Evolutionary conservation across 2,113 vertebrate species (phyloP), one percentile per base, ranked within the genome.

Genomic region (Centropristis striata): DNA sequence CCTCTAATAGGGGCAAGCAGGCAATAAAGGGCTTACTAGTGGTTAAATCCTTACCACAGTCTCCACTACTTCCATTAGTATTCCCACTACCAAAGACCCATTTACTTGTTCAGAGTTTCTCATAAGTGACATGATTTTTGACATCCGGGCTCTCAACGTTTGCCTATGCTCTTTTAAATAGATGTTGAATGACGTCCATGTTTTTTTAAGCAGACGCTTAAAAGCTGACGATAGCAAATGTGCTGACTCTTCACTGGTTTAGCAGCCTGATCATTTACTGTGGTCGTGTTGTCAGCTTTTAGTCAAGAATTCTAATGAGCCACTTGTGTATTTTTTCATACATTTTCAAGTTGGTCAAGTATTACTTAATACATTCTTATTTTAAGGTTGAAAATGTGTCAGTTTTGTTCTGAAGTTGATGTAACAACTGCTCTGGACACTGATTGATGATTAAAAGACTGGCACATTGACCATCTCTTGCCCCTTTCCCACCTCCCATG

Each of bases 381-480:
- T 37, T 41, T 9, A 53, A 16, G 27, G 50, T n/a, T 23, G 3
- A 47, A 74, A 69, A 54, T 28, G 50, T 42, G 28, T 8, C 51
- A 23, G 5, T 67, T 61, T 54, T 53, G 53, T 32, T 27, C 59
- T 75, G 42, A 68, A n/a, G 60, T 79, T 57, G 61, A 65, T 23
- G 37, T 27, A 71, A 67, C 66, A 72, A 68, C 73, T 81, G 61
- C 49, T 91, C 76, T 66, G 71, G n/a, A 59, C 59, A 55, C 59
- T 80, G 72, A 80, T 71, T 75, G 72, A 83, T 83, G 64, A 82
- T 78, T 75, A 82, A 84, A n/a, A 44, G 20, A 36, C 54, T 65
- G 77, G 28, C 81, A 74, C 47, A 78, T 20, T 72, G 69, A 85
- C 55, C 75, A 80, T 9, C 73, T 81, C 78, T 54, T 78, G 81